These are phyloP conservation scores for Acanthacorydalis orientalis DNA, from an alignment of 2,888 invertebrate species.

Conservation along the genomic window DNA sequence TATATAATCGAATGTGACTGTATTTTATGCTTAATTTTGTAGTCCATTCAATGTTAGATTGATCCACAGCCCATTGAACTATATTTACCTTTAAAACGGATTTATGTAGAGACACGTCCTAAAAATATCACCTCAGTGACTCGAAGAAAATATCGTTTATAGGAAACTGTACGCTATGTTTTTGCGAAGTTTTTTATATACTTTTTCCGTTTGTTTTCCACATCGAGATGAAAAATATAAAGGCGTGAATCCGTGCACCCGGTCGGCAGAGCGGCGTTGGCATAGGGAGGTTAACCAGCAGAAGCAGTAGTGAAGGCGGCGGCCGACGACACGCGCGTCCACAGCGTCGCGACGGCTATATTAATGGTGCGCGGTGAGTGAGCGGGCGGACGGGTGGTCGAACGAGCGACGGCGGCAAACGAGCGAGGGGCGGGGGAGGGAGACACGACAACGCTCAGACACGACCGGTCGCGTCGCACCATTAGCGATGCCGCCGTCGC, in stretches of 20 bases:
- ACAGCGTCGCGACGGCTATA: slow-evolving; percentile 9
- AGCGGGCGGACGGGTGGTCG: slow-evolving; percentile 10
- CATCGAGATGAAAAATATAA: slow-evolving; percentile 4
- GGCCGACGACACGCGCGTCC: slow-evolving; percentile 10
- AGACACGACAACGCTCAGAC: slow-evolving; percentile 11
- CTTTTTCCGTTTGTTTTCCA: slow-evolving; percentile 6
- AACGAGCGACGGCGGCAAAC: slow-evolving; percentile 9
- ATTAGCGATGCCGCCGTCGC: slow-evolving; percentile 11
- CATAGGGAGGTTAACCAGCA: slow-evolving; percentile 5
- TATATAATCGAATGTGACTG: too few species aligned
- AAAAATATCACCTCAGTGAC: slow-evolving; percentile 2
- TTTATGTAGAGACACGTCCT: too few species aligned
- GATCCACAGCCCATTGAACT: too few species aligned
- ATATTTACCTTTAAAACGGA: too few species aligned
- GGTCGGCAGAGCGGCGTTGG: slow-evolving; percentile 6
- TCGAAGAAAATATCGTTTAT: slow-evolving; percentile 6
- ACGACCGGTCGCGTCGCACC: slow-evolving; percentile 6
- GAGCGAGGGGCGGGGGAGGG: slow-evolving; percentile 12
- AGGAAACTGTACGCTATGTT: slow-evolving; percentile 4
- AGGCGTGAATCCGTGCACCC: slow-evolving; percentile 3
- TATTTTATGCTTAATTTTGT: too few species aligned
- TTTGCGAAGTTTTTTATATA: slow-evolving; percentile 3
- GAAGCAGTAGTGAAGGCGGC: neutral
- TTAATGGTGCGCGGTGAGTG: slow-evolving; percentile 8
- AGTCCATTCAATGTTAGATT: too few species aligned